Percentiles rank a stretch among this genome's conserved stretches.
Evolutionary conservation across 2,888 invertebrate species (phyloP).

Genomic region (Drosophila cracens): DNA sequence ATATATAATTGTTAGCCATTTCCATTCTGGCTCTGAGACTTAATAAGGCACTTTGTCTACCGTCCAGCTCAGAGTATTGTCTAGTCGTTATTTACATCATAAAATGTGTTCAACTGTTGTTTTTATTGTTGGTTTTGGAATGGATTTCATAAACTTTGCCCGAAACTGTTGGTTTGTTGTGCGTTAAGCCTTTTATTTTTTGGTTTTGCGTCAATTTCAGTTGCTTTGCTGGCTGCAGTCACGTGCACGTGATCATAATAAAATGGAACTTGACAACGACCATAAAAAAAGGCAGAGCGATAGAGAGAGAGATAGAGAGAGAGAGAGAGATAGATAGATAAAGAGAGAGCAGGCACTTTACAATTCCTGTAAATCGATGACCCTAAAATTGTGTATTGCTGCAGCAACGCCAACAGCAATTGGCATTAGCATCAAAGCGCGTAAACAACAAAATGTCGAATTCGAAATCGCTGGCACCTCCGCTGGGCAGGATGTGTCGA

Average conservation of each 20-base stretch:
- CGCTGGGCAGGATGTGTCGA: constrained; percentile 53
- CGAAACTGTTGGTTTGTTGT: constrained; percentile 6
- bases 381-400: constrained; percentile 56
- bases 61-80: not conserved
- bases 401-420: constrained; percentile 32
- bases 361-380: constrained; percentile 56
- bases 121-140: constrained; percentile 2
- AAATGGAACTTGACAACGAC: constrained; percentile 58
- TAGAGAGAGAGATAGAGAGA: constrained; percentile 7
- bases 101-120: not conserved
- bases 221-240: constrained; percentile 57
- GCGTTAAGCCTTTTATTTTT: constrained; percentile 20
- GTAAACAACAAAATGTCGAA: constrained; percentile 62
- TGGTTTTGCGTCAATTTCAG: constrained; percentile 39
- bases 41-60: not conserved
- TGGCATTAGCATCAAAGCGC: constrained; percentile 68
- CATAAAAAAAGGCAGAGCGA: constrained; percentile 57
- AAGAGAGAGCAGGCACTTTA: constrained; percentile 14
- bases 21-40: not conserved
- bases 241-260: constrained; percentile 67
- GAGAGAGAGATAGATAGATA: constrained; percentile 1
- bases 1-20: not conserved
- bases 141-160: constrained; percentile 27
- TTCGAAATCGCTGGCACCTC: constrained; percentile 56
- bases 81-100: too few relatives aligned